Evolutionary conservation across 2,113 vertebrate genomes (phyloP).

Genomic region (Pachyramphus minor): DNA sequence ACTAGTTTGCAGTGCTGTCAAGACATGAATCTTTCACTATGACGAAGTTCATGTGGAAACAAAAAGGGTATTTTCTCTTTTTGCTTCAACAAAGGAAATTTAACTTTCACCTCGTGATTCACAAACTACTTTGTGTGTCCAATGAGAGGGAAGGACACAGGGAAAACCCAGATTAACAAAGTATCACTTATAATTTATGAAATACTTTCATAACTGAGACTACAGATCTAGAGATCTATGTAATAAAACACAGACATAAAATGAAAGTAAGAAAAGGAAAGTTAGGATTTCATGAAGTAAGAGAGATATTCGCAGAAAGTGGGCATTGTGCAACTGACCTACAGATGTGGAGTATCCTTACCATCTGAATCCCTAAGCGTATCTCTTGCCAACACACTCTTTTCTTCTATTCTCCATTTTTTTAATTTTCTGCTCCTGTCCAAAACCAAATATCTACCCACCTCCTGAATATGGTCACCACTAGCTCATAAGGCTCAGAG

Average conservation of each 20-base stretch:
- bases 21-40: not conserved
- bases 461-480: not conserved
- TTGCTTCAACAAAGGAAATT: not conserved
- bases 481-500: not conserved
- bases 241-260: not conserved
- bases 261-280: not conserved
- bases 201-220: not conserved
- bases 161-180: not conserved
- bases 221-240: not conserved
- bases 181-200: not conserved
- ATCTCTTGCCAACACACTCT: not conserved
- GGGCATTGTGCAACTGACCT: not conserved
- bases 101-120: not conserved
- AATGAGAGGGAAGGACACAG: not conserved
- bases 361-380: no score
- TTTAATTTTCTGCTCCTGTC: not conserved
- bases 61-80: not conserved
- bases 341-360: not conserved
- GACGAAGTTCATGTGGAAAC: not conserved
- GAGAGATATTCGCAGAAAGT: not conserved
- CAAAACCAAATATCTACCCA: not conserved
- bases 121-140: not conserved
- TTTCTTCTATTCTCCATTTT: not conserved
- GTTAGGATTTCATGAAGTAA: not conserved
- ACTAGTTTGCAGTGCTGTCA: not conserved